Base-by-base conservation (phyloP, 2,797 vertebrate species). In the Myotis pilosus region DNA sequence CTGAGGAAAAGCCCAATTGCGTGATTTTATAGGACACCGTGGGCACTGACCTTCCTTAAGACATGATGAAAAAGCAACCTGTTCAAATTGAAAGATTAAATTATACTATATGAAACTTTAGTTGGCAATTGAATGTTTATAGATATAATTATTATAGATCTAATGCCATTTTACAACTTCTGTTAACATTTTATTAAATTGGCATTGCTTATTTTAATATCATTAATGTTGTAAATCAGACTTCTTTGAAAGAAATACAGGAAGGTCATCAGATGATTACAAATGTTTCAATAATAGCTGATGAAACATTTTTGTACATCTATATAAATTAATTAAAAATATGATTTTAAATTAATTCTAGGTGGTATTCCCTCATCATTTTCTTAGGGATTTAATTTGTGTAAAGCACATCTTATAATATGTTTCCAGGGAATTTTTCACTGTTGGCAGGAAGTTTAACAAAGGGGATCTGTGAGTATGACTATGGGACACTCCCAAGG, bases 381-480 rank as follows among this genome's bases (percentile, higher is more conserved):
- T 80, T 83, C 47, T 75, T 33, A 49, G 4, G 25, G 80, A 47
- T 60, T 25, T 10, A 30, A 23, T 19, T 49, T 78, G 33, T 57
- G 8, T 75, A 82, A 74, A 89, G 5, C 8, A 49, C 22, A 78
- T 36, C 3, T 57, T 44, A 3, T n/a, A 41, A 68, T 57, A 51
- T 4, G 30, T 60, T 92, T 95, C 76, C 25, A 87, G 75, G 19
- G 64, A 92, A 94, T 20, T 72, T 68, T 82, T 55, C 41, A 60
- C 22, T 83, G 92, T 72, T n/a, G 17, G 11, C 16, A 55, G 62
- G 19, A 71, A 72, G 2, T 13, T 44, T 83, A 47, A 69, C 36
- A 80, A 78, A 74, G 41, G 8, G 76, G 62, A 92, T 96, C 89
- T 89, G 86, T 28, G 64, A 87, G 19, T 86, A 22, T 36, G 62